Evolutionary conservation across 2,888 invertebrate species (phyloP), one percentile per base, ranked within the genome.

Genomic region (Philereme transversata): DNA sequence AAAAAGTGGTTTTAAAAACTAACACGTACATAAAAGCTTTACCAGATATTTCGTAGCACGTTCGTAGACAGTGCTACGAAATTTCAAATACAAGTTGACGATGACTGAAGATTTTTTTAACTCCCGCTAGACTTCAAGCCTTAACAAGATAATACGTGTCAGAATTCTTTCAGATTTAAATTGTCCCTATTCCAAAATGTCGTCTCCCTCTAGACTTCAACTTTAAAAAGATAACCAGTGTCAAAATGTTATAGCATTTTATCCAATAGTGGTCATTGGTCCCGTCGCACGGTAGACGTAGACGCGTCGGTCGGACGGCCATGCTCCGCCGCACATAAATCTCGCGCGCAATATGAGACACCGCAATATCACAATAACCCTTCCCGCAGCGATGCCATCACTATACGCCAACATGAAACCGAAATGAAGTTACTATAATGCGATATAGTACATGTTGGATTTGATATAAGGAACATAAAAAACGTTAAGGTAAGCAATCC

Each of bases 341-440:
- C 87, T 85, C 76, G 60, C 69, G 66, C 72, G 86, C 85, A 88
- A 88, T 89, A 90, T 89, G 85, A 88, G 81, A 83, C 80, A 77
- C 79, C 81, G 81, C 84, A 80, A 86, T 84, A 86, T 86, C 86
- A 88, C 86, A 87, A 88, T 87, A 88, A 84, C 86, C 83, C 77
- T 77, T 79, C 81, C 82, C 77, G 74, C 75, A 72, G 75, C 72
- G 75, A 78, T 78, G 78, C 75, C 74, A 47, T 67, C 69, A 67
- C 70, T 62, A 67, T 68, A 74, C 71, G 69, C 68, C 72, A 49
- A 75, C 74, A 73, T 66, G 68, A 73, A 62, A 60, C 74, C 71
- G 74, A 77, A 81, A 77, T 79, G 76, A 81, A 80, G 80, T 79
- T 79, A 81, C 77, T 78, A 76, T 77, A 77, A 75, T 76, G 70